Base-by-base conservation (phyloP, 1,140 invertebrate genomes). In the Halesus radiatus region DNA sequence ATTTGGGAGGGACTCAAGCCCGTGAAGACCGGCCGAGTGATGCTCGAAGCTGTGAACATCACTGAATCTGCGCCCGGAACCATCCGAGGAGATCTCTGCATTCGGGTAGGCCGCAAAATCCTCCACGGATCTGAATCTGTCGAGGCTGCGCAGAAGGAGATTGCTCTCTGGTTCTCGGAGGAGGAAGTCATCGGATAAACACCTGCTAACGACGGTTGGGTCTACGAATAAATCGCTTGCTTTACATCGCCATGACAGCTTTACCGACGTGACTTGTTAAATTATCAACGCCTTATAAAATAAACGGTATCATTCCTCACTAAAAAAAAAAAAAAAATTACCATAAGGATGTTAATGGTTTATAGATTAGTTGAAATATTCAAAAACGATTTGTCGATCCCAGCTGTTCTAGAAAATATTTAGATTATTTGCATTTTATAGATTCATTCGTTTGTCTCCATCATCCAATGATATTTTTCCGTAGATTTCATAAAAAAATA, bases 21-120 rank as follows among this genome's bases (percentile, higher is more conserved):
- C 32, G 98, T 99, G 1, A 98, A 98, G 88, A 98, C 96, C 84
- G 98, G 97, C 13, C 94, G 98, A 85, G 92, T 94, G 78, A 97
- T 99, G 94, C 92, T 99, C 68, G 98, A 98, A 78, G 98, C 96
- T 76, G 99, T 98, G 76, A 97, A 99, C 87, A 98, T 98, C 18
- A 93, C 94, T 74, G 95, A 98, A 84, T 98, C 97, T 18, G 91
- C 92, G 75, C 98, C 98, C 62, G 97, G 98, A 79, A 92, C 91
- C 76, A 99, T 99, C 85, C 94, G 98, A 85, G 98, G 98, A 72
- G 98, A 99, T 87, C 96, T 94, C 85, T 98, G 96, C 88, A 95
- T 99, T 85, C 94, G 99, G 89, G 95, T 98, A 37, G 98, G 98
- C 82, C 95, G 97, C 82, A 99, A 99, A 88, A 97, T 99, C 79